Evolutionary conservation across 2,888 invertebrate genomes (phyloP), one percentile per base, ranked within the genome.

Genomic region (Mongoloraphidia duomilia): DNA sequence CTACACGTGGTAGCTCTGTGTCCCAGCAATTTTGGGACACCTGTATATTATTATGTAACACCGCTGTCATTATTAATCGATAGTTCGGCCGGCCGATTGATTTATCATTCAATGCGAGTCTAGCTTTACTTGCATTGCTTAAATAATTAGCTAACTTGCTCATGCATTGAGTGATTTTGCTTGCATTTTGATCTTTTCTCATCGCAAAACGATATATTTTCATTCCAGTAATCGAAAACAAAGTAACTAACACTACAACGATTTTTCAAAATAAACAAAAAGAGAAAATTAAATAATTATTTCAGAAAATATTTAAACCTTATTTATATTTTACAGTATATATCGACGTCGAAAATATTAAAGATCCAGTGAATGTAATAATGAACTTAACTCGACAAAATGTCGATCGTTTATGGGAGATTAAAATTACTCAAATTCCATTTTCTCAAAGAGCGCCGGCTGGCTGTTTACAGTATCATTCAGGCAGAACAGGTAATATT

Each of bases 381-480:
- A 72, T 77, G 58, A 74, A 68, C 46, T 67, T 89, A 35, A 74
- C 78, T 1, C 71, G 77, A 54, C 74, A 73, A 1, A 75, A 82
- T 53, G 72, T 80, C 58, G 76, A 80, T 1, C 73, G 89, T 1
- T 69, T 89, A 52, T 89, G 88, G 88, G 82, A 89, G 65, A 75
- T 89, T 61, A 72, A 81, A 46, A 72, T 89, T 1, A 73, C 77
- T 0, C 89, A 89, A 66, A 73, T 89, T 64, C 84, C 83, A 0
- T 83, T 89, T 41, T 81, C 80, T 14, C 75, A 84, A 58, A 71
- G 85, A 2, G 85, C 87, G 0, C 89, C 89, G 0, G 77, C 80
- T 17, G 80, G 82, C 12, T 89, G 89, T 59, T 65, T 85, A 40
- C 89, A 89, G 64, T 87, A 85, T 60, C 77, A 75, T 59, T 78